phyloP scores from a whole-genome alignment of 2,888 invertebrate genomes.

The Xiphydria camelus region DNA sequence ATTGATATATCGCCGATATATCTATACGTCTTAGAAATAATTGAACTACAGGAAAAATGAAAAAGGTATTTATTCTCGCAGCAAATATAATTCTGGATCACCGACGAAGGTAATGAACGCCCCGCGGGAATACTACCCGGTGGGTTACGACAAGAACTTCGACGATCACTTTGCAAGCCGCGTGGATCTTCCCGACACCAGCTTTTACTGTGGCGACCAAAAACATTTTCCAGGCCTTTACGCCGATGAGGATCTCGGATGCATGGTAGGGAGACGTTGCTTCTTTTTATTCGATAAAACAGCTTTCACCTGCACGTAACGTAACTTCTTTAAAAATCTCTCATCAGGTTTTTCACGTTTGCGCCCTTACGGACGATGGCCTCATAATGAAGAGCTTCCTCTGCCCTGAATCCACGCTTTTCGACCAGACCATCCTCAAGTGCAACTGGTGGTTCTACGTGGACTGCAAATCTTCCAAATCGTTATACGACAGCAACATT shows the following conservation, averaged over 20 bases:
- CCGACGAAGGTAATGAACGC: slow-evolving; percentile 81
- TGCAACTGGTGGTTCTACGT: slow-evolving; percentile 97
- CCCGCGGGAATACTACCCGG: slow-evolving; percentile 85
- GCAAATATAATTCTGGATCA: slow-evolving; percentile 45
- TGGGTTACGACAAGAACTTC: slow-evolving; percentile 86
- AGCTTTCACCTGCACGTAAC: background rate
- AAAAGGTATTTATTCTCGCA: slow-evolving; percentile 10
- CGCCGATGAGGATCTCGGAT: slow-evolving; percentile 84
- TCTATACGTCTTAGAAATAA: too few species aligned
- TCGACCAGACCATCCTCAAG: slow-evolving; percentile 88
- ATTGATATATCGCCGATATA: too few species aligned
- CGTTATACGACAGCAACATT: slow-evolving; percentile 85
- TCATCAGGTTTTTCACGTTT: slow-evolving; percentile 85
- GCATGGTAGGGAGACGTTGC: slow-evolving; percentile 68
- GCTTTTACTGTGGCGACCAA: slow-evolving; percentile 84
- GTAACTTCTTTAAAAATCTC: slow-evolving; percentile 34
- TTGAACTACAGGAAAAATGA: background rate
- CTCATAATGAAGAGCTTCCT: slow-evolving; percentile 89
- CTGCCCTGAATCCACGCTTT: slow-evolving; percentile 87
- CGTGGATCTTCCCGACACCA: slow-evolving; percentile 81
- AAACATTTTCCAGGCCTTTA: slow-evolving; percentile 90
- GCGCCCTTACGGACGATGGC: slow-evolving; percentile 86
- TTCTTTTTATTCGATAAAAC: background rate
- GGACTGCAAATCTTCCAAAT: slow-evolving; percentile 80
- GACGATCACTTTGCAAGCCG: slow-evolving; percentile 85